Evolutionary conservation across 2,113 vertebrate genomes (phyloP).

Genomic region (Callospermophilus lateralis): DNA sequence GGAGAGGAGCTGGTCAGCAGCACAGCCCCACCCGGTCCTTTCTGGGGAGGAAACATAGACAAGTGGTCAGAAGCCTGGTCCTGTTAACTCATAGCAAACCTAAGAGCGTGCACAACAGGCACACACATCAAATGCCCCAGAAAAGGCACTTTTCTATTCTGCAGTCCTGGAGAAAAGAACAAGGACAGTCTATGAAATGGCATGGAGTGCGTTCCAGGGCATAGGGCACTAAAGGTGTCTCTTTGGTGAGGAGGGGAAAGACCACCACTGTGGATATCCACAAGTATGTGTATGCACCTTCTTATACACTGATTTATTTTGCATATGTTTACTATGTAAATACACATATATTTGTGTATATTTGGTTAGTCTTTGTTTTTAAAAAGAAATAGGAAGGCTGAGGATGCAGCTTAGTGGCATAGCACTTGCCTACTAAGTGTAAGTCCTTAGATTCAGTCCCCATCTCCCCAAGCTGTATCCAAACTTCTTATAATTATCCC

Average conservation of each 20-base stretch:
- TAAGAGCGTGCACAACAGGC: background rate
- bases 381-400: background rate
- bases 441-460: background rate
- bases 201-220: background rate
- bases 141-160: background rate
- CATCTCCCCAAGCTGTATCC: background rate
- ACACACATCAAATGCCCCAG: background rate
- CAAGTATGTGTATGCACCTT: background rate
- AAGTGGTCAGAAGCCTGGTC: constrained; percentile 66
- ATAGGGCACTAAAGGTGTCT: background rate
- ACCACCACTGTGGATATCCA: background rate
- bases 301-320: background rate
- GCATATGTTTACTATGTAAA: background rate
- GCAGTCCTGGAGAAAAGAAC: background rate
- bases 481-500: background rate
- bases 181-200: background rate
- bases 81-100: background rate
- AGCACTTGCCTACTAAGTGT: background rate
- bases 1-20: constrained; percentile 89
- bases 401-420: background rate
- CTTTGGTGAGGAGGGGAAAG: background rate
- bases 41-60: constrained; percentile 83
- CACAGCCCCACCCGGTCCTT: constrained; percentile 89
- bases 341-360: background rate
- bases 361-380: background rate